Base-by-base conservation (phyloP, 2,888 invertebrate genomes). In the Troides oblongomaculatus region DNA sequence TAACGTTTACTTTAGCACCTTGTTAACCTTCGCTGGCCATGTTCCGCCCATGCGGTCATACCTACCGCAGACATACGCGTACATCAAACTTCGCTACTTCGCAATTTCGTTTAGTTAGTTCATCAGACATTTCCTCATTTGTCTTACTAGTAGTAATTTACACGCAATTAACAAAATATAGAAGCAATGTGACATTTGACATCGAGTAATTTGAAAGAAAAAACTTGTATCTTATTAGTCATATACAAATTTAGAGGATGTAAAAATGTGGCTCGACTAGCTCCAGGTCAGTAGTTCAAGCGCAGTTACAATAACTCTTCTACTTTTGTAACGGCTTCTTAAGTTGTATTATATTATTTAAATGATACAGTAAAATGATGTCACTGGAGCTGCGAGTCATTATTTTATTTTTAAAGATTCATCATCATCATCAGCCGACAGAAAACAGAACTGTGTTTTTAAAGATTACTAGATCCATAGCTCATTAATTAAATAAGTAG, bases 281-380 rank as follows among this genome's bases (percentile, higher is more conserved):
- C 82, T 79, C 79, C 81, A 82, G 92, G 92, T 91, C 91, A 91
- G 79, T 72, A 85, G 92, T 90, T 92, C 92, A 90, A 84, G 83
- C 84, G 80, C 85, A 86, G 83, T 87, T 84, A 81, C 83, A 85
- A 89, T 90, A 90, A 85, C 86, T 90, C 87, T 87, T 87, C 80
- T 75, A 85, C 81, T 83, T 87, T 86, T 88, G 46, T 84, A 86
- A 86, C 81, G 86, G 85, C 87, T 84, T 83, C 81, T 83, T 84
- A 71, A 73, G 68, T 69, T 71, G 72, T 72, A 72, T 39, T 39
- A 39, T 74, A 72, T 71, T 72, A 68, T 75, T 70, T 72, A 73
- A 83, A 80, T 87, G 84, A 89, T 89, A 88, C 84, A 85, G 83
- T 85, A 81, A 62, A 86, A 92, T 92, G 91, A 91, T 92, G 89